Base-by-base conservation (phyloP, 1,140 invertebrate genomes). In the Goniozus legneri region DNA sequence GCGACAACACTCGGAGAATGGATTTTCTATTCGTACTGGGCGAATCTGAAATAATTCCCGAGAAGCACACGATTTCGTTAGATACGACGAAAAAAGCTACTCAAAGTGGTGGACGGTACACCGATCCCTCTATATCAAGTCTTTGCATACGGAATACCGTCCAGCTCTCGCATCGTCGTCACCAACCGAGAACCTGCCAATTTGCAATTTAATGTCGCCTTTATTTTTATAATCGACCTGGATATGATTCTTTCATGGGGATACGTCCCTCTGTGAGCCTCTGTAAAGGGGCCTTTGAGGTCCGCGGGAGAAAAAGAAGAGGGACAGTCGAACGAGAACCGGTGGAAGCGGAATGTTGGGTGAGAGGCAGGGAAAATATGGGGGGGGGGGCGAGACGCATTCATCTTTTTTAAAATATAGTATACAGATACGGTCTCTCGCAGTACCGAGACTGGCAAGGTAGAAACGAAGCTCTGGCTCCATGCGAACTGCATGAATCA, bases 151-250 rank as follows among this genome's bases (percentile, higher is more conserved):
- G 8, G 24, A 40, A 21, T 22, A 7, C 21, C 38, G 13, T 22
- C 18, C 16, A 22, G 47, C 40, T 54, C 34, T 40, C 46, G 52
- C 50, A 53, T 53, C 56, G 56, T 41, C 38, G 52, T 44, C 38
- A 56, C 47, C 36, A 41, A 8, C 19, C 6, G 36, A 21, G 36
- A 38, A 60, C 54, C 54, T 41, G 50, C 52, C 54, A 64, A 66
- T 56, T 52, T 54, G 41, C 48, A 62, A 63, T 66, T 63, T 61
- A 56, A 56, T 58, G 50, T 36, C 32, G 36, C 35, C 39, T 60
- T 61, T 58, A 58, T 56, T 67, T 54, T 48, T 56, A 58, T 61
- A 62, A 60, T 60, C 58, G 50, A 60, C 48, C 48, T 39, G 58
- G 47, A 50, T 56, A 60, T 52, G 47, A 60, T 60, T 64, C 52